Percentiles rank a stretch among this genome's conserved stretches.
These are phyloP conservation scores for Pelagia noctiluca DNA, from an alignment of 30 jellyfish, hydroid and myxozoan genomes.

Conservation along the genomic window DNA sequence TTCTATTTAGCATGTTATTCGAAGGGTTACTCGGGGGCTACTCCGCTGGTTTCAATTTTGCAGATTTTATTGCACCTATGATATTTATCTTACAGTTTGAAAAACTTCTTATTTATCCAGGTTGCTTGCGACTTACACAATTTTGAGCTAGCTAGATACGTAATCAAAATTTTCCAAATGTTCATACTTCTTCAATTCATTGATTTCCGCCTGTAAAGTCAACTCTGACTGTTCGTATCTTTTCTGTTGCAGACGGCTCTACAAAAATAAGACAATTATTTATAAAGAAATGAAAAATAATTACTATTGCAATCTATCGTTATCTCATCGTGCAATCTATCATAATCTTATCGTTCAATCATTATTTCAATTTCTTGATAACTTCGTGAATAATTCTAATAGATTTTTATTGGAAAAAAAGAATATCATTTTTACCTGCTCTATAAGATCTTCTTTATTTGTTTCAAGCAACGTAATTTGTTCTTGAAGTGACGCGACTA, in stretches of 20 bases:
- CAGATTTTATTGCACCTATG: too few relatives aligned
- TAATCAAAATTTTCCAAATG: neutral
- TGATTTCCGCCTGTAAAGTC: slow-evolving; percentile 46
- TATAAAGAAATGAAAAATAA: too few relatives aligned
- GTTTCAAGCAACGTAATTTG: slow-evolving; percentile 73
- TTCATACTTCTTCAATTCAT: slow-evolving; percentile 76
- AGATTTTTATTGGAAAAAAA: neutral
- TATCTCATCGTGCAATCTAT: too few relatives aligned
- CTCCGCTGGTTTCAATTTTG: too few relatives aligned
- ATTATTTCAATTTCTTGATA: neutral
- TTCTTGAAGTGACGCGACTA: slow-evolving; percentile 75
- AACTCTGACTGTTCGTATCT: slow-evolving; percentile 79
- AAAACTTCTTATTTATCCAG: too few relatives aligned
- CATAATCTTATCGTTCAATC: too few relatives aligned
- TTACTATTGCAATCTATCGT: too few relatives aligned
- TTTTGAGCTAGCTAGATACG: neutral
- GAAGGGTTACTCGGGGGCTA: too few relatives aligned
- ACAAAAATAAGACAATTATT: slow-evolving; percentile 1
- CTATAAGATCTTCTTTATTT: slow-evolving; percentile 52
- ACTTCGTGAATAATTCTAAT: neutral
- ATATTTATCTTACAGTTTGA: too few relatives aligned
- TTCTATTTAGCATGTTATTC: too few relatives aligned
- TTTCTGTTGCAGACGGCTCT: slow-evolving; percentile 66
- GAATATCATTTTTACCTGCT: slow-evolving; percentile 41
- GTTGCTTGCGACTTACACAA: too few relatives aligned